Conservation (phyloP, 2,888 invertebrate genomes). For the Stenodema calcarata region DNA sequence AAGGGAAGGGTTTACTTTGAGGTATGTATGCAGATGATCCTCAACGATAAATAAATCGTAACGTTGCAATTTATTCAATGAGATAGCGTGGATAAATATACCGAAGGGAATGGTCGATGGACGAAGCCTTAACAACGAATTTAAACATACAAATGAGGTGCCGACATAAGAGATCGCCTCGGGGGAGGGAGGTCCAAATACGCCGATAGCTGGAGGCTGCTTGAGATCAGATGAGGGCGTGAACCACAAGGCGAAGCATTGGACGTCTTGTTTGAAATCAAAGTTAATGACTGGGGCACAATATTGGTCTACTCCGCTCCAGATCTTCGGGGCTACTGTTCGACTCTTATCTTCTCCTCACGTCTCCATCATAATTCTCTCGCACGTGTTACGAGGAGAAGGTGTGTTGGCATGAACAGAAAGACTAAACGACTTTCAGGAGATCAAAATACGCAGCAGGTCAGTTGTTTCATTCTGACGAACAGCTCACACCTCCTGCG, state of each 20-base stretch:
- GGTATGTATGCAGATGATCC: too few relatives aligned
- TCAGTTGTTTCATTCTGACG: too few relatives aligned
- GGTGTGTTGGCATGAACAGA: not conserved
- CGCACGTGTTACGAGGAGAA: not conserved
- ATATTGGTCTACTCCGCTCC: conserved; percentile 18
- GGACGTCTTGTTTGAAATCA: not conserved
- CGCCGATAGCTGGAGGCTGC: not conserved
- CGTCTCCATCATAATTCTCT: conserved; percentile 9
- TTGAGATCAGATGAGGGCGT: conserved; percentile 17
- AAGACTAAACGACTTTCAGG: not conserved
- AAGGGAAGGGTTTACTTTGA: too few relatives aligned
- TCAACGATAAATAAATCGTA: too few relatives aligned
- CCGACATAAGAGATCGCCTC: conserved; percentile 14
- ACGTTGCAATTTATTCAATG: too few relatives aligned
- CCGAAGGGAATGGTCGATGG: too few relatives aligned
- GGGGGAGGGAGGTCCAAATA: not conserved
- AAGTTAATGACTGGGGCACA: conserved; percentile 31
- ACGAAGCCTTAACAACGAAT: not conserved
- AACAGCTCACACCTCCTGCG: too few relatives aligned
- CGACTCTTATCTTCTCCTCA: not conserved
- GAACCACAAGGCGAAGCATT: not conserved
- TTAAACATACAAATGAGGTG: conserved; percentile 34
- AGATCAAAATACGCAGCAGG: too few relatives aligned
- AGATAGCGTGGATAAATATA: too few relatives aligned
- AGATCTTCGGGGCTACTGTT: conserved; percentile 25